Evolutionary conservation across 2,888 invertebrate species (phyloP), one percentile per base, ranked within the genome.

Genomic region (Heliconius erato): DNA sequence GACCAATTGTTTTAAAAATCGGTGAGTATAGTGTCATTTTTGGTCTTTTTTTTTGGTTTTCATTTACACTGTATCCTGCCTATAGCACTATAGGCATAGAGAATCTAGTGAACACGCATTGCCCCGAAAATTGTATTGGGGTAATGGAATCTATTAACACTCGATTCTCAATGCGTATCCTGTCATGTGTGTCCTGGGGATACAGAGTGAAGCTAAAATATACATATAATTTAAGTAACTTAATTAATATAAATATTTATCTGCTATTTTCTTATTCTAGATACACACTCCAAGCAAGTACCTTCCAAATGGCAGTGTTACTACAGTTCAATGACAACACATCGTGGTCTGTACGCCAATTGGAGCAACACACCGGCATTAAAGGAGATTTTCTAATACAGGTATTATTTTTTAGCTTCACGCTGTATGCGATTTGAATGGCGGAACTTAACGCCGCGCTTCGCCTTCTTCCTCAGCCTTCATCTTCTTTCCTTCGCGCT

Each of bases 261-360:
- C 1, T 54, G 28, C 19, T 65, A 14, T 54, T 49, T 40, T 40
- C 26, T 26, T 16, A 80, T 83, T 80, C 86, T 91, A 97, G 97
- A 90, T 98, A 98, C 91, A 98, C 98, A 5, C 96, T 98, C 79
- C 98, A 99, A 97, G 99, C 99, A 74, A 99, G 99, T 88, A 99
- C 99, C 71, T 99, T 99, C 96, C 99, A 99, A 96, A 99, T 99
- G 99, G 99, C 99, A 23, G 98, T 99, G 79, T 96, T 99, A 74
- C 96, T 99, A 82, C 99, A 99, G 95, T 99, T 98, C 95, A 99
- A 99, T 94, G 98, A 98, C 85, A 97, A 98, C 90, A 98, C 98
- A 16, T 96, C 97, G 79, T 99, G 98, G 97, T 98, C 98, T 19
- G 97, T 99, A 67, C 97, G 98, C 80, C 99, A 99, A 92, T 94